These are phyloP conservation scores for Haemorhous mexicanus DNA, from an alignment of 2,113 vertebrate genomes.

Conservation along the genomic window DNA sequence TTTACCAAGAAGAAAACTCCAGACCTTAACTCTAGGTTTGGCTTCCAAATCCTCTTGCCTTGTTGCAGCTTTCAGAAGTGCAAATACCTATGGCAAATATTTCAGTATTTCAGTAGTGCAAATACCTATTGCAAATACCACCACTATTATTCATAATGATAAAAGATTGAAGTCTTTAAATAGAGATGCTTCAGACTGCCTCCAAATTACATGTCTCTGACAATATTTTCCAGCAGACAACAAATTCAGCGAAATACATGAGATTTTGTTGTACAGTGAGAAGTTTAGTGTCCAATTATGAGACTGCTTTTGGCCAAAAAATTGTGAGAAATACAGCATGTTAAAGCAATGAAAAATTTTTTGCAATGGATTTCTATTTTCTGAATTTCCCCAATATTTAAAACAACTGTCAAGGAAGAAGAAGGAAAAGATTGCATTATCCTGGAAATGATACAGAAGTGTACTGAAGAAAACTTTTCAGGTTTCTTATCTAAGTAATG, in stretches of 20 bases:
- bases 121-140: background rate
- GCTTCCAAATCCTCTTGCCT: background rate
- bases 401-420: background rate
- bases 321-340: background rate
- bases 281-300: background rate
- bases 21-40: background rate
- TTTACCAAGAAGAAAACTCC: background rate
- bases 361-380: background rate
- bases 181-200: background rate
- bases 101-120: background rate
- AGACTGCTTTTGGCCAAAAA: background rate
- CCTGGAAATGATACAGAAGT: background rate
- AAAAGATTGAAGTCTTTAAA: background rate
- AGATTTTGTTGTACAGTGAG: background rate
- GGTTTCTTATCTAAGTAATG: background rate
- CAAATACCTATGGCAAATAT: background rate
- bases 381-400: background rate
- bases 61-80: background rate
- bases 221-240: background rate
- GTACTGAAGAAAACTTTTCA: background rate
- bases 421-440: background rate
- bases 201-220: background rate
- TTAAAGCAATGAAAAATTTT: background rate
- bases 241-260: background rate
- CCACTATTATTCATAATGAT: background rate